These are phyloP conservation scores for Emys orbicularis DNA, from an alignment of 2,797 vertebrate genomes.

Conservation along the genomic window DNA sequence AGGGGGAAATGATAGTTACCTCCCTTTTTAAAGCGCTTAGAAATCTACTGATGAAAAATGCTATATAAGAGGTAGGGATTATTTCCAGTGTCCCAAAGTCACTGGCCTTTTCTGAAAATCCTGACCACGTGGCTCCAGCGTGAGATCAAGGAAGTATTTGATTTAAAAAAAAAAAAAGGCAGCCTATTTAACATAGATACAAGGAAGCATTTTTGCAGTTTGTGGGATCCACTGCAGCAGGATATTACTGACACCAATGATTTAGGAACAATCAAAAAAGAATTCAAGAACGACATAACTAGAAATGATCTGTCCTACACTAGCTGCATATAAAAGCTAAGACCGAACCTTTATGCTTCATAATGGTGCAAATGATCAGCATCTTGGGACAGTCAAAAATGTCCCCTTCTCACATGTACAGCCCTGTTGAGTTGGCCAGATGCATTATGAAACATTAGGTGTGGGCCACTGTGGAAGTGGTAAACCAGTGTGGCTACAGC, in stretches of 20 bases:
- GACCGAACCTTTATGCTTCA: background rate
- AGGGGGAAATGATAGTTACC: background rate
- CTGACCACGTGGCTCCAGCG: fast-evolving
- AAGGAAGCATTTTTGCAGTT: background rate
- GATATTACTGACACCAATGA: background rate
- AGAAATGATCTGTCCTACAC: background rate
- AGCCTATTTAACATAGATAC: fast-evolving
- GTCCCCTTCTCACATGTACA: background rate
- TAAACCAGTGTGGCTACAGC: background rate
- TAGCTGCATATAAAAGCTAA: background rate
- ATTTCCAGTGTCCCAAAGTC: background rate
- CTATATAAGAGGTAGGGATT: background rate
- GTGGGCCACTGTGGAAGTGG: background rate
- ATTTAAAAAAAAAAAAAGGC: background rate
- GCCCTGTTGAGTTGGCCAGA: background rate
- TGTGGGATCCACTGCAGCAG: background rate
- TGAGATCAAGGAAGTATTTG: background rate
- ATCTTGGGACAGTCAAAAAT: background rate
- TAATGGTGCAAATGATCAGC: background rate
- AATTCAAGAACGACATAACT: background rate
- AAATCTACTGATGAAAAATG: background rate
- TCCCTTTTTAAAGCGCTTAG: background rate
- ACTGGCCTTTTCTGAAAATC: background rate
- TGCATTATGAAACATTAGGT: background rate
- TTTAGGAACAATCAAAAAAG: background rate